phyloP scores from a whole-genome alignment of 2,888 invertebrate genomes.

The Drosophila antonietae region DNA sequence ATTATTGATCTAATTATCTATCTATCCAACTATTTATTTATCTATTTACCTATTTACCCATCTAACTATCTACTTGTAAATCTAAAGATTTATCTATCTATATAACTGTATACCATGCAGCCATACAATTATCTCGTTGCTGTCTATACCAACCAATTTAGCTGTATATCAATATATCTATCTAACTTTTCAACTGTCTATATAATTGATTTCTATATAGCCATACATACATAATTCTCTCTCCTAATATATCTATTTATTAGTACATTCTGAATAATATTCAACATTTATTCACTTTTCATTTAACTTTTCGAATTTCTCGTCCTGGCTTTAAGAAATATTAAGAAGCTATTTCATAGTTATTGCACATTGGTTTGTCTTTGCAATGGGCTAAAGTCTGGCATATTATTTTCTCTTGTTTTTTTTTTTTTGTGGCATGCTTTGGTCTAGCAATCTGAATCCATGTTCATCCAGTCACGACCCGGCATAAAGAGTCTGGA shows the following conservation, averaged over 20 bases:
- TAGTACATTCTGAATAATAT: too few species aligned
- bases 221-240: too few species aligned
- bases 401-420: slow-evolving; percentile 11
- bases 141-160: too few species aligned
- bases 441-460: slow-evolving; percentile 37
- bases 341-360: neutral
- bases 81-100: neutral
- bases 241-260: too few species aligned
- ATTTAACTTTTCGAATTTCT: neutral
- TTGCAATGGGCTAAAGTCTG: slow-evolving; percentile 5
- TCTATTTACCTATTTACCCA: neutral
- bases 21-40: neutral
- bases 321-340: slow-evolving; percentile 11
- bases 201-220: too few species aligned
- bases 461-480: slow-evolving; percentile 65
- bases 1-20: neutral
- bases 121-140: too few species aligned
- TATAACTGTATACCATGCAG: neutral
- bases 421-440: slow-evolving; percentile 10
- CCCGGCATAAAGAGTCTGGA: slow-evolving; percentile 56
- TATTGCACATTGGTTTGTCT: neutral
- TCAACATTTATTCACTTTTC: neutral
- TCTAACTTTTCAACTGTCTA: neutral
- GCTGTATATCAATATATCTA: neutral
- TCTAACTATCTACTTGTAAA: neutral